Conservation (phyloP, 2,113 vertebrate species). For the Merops nubicus region DNA sequence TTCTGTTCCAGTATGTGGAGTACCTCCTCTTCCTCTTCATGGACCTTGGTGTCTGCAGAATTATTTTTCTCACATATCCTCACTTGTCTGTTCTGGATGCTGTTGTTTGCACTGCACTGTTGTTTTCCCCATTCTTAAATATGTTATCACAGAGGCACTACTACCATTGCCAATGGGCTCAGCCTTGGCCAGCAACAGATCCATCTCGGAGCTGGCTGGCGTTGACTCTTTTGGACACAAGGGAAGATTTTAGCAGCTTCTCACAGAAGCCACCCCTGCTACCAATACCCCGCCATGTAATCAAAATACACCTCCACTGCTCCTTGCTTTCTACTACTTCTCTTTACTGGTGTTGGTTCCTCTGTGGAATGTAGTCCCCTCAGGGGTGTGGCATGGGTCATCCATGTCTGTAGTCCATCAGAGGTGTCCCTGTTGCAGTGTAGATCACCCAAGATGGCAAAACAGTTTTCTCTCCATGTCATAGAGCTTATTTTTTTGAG, state of each 20-base stretch:
- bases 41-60: not conserved
- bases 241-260: not conserved
- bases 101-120: not conserved
- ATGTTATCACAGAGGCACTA: not conserved
- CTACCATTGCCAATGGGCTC: fast-evolving
- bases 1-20: not conserved
- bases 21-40: not conserved
- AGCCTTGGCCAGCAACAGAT: fast-evolving
- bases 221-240: not conserved
- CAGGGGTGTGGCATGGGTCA: not conserved
- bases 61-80: not conserved
- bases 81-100: not conserved
- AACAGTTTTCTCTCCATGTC: no score
- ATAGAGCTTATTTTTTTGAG: not conserved
- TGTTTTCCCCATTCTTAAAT: not conserved
- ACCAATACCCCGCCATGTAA: not conserved
- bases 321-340: not conserved
- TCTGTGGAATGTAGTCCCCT: not conserved
- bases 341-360: fast-evolving
- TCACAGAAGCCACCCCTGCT: not conserved
- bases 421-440: not conserved
- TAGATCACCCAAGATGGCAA: not conserved
- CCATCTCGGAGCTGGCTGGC: not conserved
- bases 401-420: not conserved
- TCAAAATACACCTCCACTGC: not conserved